These are phyloP conservation scores for Eristalis arbustorum DNA, from an alignment of 2,888 invertebrate genomes.

Conservation along the genomic window DNA sequence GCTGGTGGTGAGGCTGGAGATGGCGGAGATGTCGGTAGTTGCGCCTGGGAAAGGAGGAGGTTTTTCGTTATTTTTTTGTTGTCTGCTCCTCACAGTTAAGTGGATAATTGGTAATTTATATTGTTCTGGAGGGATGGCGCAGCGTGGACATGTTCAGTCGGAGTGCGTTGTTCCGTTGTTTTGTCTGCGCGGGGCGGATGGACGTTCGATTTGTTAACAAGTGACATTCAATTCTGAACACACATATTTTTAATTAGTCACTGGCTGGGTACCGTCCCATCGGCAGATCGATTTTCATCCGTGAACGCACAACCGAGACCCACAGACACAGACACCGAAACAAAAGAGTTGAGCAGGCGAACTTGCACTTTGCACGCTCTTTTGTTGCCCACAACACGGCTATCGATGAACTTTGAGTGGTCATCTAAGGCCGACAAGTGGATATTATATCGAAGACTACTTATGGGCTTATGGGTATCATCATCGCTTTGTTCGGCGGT, in stretches of 20 bases:
- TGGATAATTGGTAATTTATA: slow-evolving; percentile 68
- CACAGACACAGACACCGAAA: background rate
- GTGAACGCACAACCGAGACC: background rate
- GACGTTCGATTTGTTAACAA: slow-evolving; percentile 58
- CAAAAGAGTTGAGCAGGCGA: slow-evolving; percentile 7
- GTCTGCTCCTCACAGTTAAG: slow-evolving; percentile 38
- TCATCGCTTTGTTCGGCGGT: background rate
- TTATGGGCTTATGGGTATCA: slow-evolving; percentile 3
- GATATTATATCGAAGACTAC: slow-evolving; percentile 5
- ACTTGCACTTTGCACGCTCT: background rate
- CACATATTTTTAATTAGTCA: slow-evolving; percentile 48
- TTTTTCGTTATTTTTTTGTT: background rate
- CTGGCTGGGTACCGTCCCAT: no score
- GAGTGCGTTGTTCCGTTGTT: background rate
- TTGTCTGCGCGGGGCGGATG: slow-evolving; percentile 33
- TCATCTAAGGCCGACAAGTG: background rate
- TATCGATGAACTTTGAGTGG: background rate
- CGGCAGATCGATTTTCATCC: no score
- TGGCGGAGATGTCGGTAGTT: background rate
- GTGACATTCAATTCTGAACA: slow-evolving; percentile 55
- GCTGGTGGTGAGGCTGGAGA: slow-evolving; percentile 1
- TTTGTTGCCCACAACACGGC: background rate
- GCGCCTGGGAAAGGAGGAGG: slow-evolving; percentile 24
- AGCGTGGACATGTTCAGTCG: slow-evolving; percentile 39
- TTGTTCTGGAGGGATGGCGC: slow-evolving; percentile 35